Conservation (phyloP, 2,888 invertebrate species). For the Drosophila lacicola region DNA sequence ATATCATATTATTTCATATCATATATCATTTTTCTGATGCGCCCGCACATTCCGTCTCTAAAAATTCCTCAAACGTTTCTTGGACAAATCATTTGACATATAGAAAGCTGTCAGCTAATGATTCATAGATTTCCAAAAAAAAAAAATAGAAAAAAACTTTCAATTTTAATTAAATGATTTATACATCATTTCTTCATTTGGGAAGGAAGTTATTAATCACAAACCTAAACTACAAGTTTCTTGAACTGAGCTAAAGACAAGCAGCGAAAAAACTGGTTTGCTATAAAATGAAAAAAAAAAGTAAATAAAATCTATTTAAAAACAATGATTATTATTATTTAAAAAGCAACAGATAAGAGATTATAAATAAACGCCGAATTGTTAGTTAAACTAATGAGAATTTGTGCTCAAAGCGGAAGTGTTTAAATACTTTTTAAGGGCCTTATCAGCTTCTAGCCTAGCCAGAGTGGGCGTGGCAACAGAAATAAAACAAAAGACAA, state of each 20-base stretch:
- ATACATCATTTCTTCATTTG: slow-evolving; percentile 3
- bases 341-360: slow-evolving; percentile 1
- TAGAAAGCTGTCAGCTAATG: slow-evolving; percentile 17
- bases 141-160: slow-evolving; percentile 10
- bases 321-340: neutral
- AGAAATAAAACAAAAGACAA: neutral
- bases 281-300: neutral
- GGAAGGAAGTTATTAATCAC: slow-evolving; percentile 42
- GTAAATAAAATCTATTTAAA: neutral
- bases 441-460: slow-evolving; percentile 33
- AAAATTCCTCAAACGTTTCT: neutral
- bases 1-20: neutral
- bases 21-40: neutral
- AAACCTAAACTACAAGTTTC: slow-evolving; percentile 10
- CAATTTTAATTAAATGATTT: slow-evolving; percentile 18
- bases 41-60: too few species aligned
- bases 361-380: slow-evolving; percentile 2
- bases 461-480: slow-evolving; percentile 6
- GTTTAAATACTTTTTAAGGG: neutral
- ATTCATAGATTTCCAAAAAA: slow-evolving; percentile 23
- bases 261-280: neutral
- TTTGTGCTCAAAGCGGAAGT: slow-evolving; percentile 8
- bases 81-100: slow-evolving; percentile 1
- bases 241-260: neutral
- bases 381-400: neutral